A percentile compares a stretch with the other conserved stretches of the same genome.
These are phyloP conservation scores for Atta texana DNA, from an alignment of 1,140 invertebrate genomes.

Conservation along the genomic window DNA sequence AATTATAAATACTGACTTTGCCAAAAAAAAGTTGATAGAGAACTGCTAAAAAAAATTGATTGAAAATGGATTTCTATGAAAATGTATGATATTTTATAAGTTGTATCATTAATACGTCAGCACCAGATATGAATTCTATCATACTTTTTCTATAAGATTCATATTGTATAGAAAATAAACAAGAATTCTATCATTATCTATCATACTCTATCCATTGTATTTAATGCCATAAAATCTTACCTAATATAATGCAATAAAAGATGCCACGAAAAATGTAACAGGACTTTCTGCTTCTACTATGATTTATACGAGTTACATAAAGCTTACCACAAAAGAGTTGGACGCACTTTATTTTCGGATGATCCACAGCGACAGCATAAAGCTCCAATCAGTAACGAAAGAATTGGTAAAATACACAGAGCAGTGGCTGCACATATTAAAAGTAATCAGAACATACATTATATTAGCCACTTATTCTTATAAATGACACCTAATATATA, in stretches of 20 bases:
- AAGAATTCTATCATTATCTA: no score
- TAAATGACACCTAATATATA: not conserved
- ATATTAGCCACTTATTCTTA: not conserved
- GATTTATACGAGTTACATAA: slow-evolving; percentile 10
- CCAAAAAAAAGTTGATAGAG: no score
- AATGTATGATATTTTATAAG: no score
- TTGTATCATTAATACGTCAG: no score
- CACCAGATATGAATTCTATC: no score
- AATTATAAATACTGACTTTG: no score
- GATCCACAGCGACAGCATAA: slow-evolving; percentile 87
- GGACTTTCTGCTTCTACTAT: not conserved
- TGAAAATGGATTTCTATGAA: no score
- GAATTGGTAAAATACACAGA: slow-evolving; percentile 83
- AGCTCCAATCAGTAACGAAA: slow-evolving; percentile 85
- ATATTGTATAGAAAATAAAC: no score
- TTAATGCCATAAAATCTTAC: not conserved
- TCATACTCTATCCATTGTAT: no score
- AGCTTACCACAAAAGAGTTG: slow-evolving; percentile 86
- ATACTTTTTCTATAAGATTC: no score
- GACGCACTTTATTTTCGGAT: slow-evolving; percentile 86
- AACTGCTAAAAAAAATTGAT: no score
- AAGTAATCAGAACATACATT: slow-evolving; percentile 13
- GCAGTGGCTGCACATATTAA: slow-evolving; percentile 80
- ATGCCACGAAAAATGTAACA: not conserved
- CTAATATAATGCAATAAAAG: not conserved